Conservation (phyloP, 2,113 vertebrate species). For the Ondatra zibethicus region DNA sequence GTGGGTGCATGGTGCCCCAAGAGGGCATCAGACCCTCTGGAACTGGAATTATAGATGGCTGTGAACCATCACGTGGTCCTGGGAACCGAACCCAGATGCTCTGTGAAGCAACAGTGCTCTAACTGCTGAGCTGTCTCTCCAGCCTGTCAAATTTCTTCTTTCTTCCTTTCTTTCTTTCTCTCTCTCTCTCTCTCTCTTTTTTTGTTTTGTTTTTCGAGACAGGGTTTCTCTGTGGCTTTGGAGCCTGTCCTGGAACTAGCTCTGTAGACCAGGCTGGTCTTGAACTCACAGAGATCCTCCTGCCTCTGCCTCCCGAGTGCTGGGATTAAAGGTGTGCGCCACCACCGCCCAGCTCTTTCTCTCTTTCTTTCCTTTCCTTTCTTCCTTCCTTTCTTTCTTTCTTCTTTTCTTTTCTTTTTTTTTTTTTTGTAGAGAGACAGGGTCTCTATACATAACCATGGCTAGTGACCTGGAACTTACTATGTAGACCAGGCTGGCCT, state of each 20-base stretch:
- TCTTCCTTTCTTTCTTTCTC: fast-evolving
- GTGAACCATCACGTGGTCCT: neutral
- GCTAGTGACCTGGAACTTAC: neutral
- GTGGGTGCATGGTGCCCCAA: neutral
- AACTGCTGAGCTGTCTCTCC: neutral
- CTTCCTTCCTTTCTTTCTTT: no score
- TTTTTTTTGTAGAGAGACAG: neutral
- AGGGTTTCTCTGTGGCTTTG: no score
- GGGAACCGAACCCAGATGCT: neutral
- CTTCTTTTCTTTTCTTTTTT: fast-evolving
- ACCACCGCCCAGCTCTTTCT: no score
- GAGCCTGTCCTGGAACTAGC: no score
- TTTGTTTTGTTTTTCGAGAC: no score
- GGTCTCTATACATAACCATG: neutral
- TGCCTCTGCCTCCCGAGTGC: no score
- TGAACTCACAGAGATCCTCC: no score
- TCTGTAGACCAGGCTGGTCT: no score
- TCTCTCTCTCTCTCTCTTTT: fast-evolving
- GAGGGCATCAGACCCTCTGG: neutral
- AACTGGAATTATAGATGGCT: neutral
- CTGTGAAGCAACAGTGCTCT: neutral
- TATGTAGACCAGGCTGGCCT: neutral
- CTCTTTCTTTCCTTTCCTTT: neutral
- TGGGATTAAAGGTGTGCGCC: no score
- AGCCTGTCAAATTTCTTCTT: neutral